phyloP scores from a whole-genome alignment of 2,797 vertebrate genomes.

The Acrocephalus scirpaceus region DNA sequence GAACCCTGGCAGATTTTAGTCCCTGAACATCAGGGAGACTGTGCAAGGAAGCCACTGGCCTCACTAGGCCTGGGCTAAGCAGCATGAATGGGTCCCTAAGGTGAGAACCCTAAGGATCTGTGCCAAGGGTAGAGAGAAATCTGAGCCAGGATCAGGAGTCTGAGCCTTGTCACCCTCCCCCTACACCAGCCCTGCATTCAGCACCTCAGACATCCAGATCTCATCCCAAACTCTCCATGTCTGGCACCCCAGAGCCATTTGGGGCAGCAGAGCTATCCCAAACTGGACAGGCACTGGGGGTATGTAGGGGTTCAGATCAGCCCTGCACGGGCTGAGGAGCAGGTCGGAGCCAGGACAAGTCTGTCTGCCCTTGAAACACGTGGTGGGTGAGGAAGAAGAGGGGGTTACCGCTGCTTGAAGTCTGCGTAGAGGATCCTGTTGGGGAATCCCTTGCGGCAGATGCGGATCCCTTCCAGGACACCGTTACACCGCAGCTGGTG shows the following conservation, averaged over 20 bases:
- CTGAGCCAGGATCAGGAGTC: neutral
- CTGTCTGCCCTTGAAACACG: accelerated
- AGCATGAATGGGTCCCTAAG: neutral
- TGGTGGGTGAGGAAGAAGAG: neutral
- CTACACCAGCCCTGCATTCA: neutral
- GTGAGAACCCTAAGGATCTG: neutral
- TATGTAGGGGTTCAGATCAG: neutral
- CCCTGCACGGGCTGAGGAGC: neutral
- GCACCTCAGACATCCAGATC: neutral
- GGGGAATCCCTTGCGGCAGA: constrained; percentile 93
- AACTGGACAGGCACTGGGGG: neutral
- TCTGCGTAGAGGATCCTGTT: constrained; percentile 91
- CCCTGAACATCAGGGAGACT: neutral
- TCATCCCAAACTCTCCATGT: neutral
- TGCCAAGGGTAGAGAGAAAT: neutral
- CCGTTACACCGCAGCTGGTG: constrained; percentile 93
- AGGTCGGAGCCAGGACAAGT: neutral
- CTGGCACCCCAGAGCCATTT: neutral
- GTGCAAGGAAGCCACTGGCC: neutral
- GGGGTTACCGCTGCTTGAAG: constrained; percentile 89
- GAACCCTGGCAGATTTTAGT: neutral
- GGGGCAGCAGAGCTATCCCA: neutral
- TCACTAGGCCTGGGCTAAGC: neutral
- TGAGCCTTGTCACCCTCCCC: neutral
- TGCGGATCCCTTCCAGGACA: constrained; percentile 92